These are phyloP conservation scores for Xestia xanthographa DNA, from an alignment of 2,888 invertebrate genomes.

Conservation along the genomic window DNA sequence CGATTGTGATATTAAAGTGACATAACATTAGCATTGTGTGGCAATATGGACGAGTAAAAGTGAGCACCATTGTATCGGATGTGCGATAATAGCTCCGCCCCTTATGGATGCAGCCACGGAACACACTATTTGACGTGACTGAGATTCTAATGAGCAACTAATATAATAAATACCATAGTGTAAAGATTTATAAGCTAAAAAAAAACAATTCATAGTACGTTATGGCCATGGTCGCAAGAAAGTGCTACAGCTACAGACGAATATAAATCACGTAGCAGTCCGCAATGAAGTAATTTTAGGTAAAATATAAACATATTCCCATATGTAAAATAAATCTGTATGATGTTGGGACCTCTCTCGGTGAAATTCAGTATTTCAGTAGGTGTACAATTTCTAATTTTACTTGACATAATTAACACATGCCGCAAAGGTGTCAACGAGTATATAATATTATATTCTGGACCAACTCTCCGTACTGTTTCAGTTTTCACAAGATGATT, in stretches of 20 bases:
- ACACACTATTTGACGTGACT: slow-evolving; percentile 68
- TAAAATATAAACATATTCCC: slow-evolving; percentile 28
- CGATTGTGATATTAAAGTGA: slow-evolving; percentile 72
- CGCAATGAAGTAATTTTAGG: background rate
- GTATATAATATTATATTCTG: slow-evolving; percentile 41
- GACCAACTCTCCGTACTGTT: slow-evolving; percentile 11
- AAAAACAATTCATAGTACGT: background rate
- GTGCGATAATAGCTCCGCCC: slow-evolving; percentile 77
- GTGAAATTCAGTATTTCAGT: slow-evolving; percentile 42
- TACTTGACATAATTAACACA: slow-evolving; percentile 54
- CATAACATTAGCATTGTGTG: slow-evolving; percentile 77
- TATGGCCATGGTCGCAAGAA: background rate
- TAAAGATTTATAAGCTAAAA: background rate
- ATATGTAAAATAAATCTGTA: slow-evolving; percentile 36
- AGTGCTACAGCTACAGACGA: background rate
- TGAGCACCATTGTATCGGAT: slow-evolving; percentile 76
- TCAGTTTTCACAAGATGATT: slow-evolving; percentile 11
- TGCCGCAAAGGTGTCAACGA: slow-evolving; percentile 48
- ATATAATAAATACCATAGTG: background rate
- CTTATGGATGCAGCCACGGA: slow-evolving; percentile 71
- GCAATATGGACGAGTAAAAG: slow-evolving; percentile 81
- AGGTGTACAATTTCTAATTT: slow-evolving; percentile 49
- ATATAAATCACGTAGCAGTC: slow-evolving; percentile 5
- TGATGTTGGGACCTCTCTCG: background rate
- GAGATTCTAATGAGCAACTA: slow-evolving; percentile 60